Conservation (phyloP, 1,140 invertebrate genomes). For the Cyclina sinensis region DNA sequence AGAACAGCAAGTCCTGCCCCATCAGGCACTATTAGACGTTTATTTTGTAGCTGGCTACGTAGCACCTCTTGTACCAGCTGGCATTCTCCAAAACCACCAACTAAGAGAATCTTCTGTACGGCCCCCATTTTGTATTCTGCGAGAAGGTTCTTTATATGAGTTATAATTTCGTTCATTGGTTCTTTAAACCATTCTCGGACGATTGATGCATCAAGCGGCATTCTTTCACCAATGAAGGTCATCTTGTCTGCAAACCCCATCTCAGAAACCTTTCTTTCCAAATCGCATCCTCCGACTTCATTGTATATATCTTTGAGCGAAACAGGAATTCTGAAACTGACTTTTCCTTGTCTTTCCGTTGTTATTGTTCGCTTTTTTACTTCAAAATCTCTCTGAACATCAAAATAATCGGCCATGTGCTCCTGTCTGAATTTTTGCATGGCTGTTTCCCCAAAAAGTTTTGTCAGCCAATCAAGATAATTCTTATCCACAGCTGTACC, state of each 20-base stretch:
- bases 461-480: conserved; percentile 11
- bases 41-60: background rate
- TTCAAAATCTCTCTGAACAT: conserved; percentile 23
- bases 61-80: conserved; percentile 7
- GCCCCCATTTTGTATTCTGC: background rate
- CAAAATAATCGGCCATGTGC: conserved; percentile 33
- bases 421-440: background rate
- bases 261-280: background rate
- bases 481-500: conserved; percentile 38
- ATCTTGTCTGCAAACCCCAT: background rate
- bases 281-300: background rate
- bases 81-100: conserved; percentile 42
- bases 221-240: background rate
- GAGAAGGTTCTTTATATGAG: conserved; percentile 1
- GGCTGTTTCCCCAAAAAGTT: background rate
- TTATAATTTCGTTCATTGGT: background rate
- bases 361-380: conserved; percentile 14
- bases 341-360: background rate
- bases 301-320: conserved; percentile 16
- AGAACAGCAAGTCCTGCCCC: background rate
- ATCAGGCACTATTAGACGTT: background rate
- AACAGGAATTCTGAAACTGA: background rate
- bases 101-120: conserved; percentile 42
- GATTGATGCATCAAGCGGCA: background rate
- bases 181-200: background rate